Evolutionary conservation across 1,140 invertebrate genomes (phyloP), one percentile per base, ranked within the genome.

Genomic region (Acromyrmex heyeri): DNA sequence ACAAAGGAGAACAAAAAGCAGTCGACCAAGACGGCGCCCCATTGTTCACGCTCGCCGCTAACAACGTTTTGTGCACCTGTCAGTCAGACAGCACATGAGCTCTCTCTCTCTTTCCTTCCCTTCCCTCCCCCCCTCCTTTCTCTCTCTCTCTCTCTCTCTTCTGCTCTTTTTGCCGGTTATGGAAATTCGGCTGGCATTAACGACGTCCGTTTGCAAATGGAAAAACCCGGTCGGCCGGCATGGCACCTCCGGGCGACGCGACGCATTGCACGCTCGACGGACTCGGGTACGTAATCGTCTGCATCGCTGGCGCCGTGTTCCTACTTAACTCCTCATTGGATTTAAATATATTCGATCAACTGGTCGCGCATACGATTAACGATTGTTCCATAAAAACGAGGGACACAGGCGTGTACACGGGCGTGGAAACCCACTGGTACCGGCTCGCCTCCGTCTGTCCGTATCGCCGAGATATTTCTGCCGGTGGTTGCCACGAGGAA

Each of bases 141-240:
- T 30, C 27, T 30, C 27, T 30, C 34, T 14, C 65, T n/a, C 64
- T 65, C 27, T 16, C 64, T 38, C 10, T 67, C 34, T 67, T 12
- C 4, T 38, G 0, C 64, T 65, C 1, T 67, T 21, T 50, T 69
- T 50, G 67, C 79, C 73, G 59, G 76, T 89, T 88, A 88, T 89
- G 87, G 88, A 89, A 88, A 89, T 88, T 86, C 61, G 82, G 87
- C 65, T 61, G 69, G 75, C 69, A 88, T 89, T 89, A 86, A 81
- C 88, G 88, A 88, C 76, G 65, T 81, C 87, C 75, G 87, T 79
- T 86, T 34, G 75, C 83, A 53, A 86, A 88, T 81, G 82, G 87
- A 86, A 89, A 88, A 89, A 79, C 73, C 88, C 81, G 65, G 87
- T 67, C 83, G 64, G 30, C 6, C 61, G 55, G n/a, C 69, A 12